Conservation (phyloP, 2,797 vertebrate species). For the Betta splendens region DNA sequence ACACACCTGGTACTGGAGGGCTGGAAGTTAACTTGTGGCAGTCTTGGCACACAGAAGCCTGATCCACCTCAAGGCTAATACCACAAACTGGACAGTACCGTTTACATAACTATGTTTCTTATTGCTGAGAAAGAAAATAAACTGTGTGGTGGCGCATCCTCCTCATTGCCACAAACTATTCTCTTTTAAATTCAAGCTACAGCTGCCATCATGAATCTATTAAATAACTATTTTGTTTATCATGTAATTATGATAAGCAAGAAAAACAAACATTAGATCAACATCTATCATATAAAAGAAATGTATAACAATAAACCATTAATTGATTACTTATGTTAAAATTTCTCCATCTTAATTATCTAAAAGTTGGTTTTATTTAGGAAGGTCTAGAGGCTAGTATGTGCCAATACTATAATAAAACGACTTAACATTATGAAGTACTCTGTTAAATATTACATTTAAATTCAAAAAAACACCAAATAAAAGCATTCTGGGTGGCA, state of each 20-base stretch:
- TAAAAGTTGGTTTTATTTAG: not conserved
- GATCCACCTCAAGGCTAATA: constrained; percentile 45
- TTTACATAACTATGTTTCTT: constrained; percentile 41
- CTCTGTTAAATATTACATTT: too few species aligned
- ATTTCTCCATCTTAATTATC: not conserved
- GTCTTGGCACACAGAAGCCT: constrained; percentile 43
- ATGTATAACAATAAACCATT: too few species aligned
- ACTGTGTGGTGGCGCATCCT: constrained; percentile 9
- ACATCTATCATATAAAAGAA: too few species aligned
- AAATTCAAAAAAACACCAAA: too few species aligned
- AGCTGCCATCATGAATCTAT: not conserved
- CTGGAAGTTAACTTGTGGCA: constrained; percentile 72
- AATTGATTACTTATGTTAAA: not conserved
- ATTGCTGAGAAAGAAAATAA: constrained; percentile 20
- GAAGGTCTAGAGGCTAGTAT: not conserved
- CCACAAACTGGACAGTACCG: constrained; percentile 16
- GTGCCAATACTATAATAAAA: not conserved
- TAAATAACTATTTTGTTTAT: not conserved
- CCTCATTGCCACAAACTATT: not conserved
- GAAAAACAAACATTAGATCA: too few species aligned
- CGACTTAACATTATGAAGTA: too few species aligned
- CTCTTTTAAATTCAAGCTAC: too few species aligned
- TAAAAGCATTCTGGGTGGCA: not conserved
- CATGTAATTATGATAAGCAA: not conserved
- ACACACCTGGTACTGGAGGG: constrained; percentile 62